These are phyloP conservation scores for Podiceps cristatus DNA, from an alignment of 2,113 vertebrate genomes.

Conservation along the genomic window DNA sequence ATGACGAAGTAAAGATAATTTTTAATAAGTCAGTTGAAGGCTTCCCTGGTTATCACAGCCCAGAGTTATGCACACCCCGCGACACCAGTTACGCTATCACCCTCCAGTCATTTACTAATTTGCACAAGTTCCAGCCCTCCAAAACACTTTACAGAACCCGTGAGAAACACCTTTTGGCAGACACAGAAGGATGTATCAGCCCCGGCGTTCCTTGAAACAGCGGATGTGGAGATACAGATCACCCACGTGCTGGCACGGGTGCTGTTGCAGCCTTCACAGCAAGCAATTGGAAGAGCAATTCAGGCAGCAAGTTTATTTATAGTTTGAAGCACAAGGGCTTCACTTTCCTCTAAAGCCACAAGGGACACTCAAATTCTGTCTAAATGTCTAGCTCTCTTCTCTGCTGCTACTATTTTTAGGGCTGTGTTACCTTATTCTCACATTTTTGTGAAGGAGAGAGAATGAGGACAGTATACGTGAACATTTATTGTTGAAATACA, in stretches of 20 bases:
- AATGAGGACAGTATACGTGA: background rate
- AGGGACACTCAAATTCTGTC: background rate
- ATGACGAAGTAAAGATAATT: background rate
- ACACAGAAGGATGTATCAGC: background rate
- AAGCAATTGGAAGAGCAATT: background rate
- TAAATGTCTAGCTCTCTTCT: background rate
- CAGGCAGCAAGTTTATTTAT: background rate
- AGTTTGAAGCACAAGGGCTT: background rate
- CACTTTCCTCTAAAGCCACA: background rate
- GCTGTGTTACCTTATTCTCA: background rate
- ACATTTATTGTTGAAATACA: background rate
- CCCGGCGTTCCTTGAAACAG: background rate
- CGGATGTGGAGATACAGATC: background rate
- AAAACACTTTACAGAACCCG: background rate
- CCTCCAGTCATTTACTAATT: background rate
- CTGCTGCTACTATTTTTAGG: background rate
- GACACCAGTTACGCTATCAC: too few species aligned
- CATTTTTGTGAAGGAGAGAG: background rate
- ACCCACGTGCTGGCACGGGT: rapidly evolving
- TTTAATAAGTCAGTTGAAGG: background rate
- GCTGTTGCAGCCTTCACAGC: background rate
- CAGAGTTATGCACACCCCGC: background rate
- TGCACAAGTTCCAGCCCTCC: background rate
- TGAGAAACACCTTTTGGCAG: background rate
- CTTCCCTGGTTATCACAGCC: background rate